Base-by-base conservation (phyloP, 2,888 invertebrate species). In the Neocrepidodera transversa region DNA sequence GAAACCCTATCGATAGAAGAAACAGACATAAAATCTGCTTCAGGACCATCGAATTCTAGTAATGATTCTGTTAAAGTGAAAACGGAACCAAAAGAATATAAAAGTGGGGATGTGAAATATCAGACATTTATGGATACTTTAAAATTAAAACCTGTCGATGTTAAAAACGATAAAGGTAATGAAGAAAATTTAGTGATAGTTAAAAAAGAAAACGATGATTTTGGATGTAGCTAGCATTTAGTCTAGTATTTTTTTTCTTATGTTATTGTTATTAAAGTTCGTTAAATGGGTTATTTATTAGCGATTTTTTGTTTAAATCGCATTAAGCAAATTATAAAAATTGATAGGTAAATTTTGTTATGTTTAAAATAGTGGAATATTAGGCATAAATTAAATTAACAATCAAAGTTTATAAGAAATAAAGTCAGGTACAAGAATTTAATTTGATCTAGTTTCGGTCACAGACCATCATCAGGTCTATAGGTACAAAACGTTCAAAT, bases 1-100 rank as follows among this genome's bases (percentile, higher is more conserved):
- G 60, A 60, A 28, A 18, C 36, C 2, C 6, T 58, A 20, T 51
- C 50, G 10, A 45, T 47, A 11, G 51, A 58, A 28, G 58, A 58
- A 23, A 45, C 35, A 8, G 57, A 57, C n/a, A 36, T 50, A 3
- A 32, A 42, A 18, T 14, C 35, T 14, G 6, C 16, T 14, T 10
- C 16, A 1, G 4, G 18, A 4, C 17, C 17, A 20, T 2, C 1
- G n/a, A 45, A 7, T 11, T 1, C 13, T 2, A 7, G 14, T 23
- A 7, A 10, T 8, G n/a, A 13, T 23, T 11, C 13, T 10, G 20
- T 11, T 5, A 14, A 23, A 14, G 16, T 26, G 2, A 26, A 26
- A 17, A 14, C 14, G 7, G 45, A 35, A 7, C n/a, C 23, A 2
- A 11, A 2, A 10, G 16, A 43, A 16, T 14, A 5, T 1, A 2